Conservation (phyloP, 2,888 invertebrate genomes). For the Apamea crenata region DNA sequence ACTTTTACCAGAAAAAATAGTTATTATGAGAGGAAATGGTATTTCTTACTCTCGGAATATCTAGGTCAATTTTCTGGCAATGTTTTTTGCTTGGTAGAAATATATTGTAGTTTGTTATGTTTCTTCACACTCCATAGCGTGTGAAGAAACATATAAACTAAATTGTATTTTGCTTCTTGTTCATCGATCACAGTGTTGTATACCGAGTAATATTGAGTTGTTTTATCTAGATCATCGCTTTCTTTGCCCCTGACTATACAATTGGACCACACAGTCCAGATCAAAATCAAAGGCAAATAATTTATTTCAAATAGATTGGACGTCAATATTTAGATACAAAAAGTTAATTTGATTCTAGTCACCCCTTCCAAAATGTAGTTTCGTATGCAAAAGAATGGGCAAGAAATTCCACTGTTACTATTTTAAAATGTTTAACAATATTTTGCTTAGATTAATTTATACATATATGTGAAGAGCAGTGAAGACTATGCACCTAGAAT, state of each 20-base stretch:
- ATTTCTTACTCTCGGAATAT: not conserved
- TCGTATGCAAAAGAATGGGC: not conserved
- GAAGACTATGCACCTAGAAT: too few relatives aligned
- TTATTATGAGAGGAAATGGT: not conserved
- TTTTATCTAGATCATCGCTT: not conserved
- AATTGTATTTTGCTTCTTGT: constrained; percentile 12
- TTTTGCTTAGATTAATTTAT: not conserved
- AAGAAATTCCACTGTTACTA: not conserved
- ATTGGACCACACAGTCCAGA: not conserved
- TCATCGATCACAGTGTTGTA: not conserved
- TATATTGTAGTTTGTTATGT: not conserved
- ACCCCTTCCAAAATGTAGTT: not conserved
- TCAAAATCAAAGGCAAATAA: not conserved
- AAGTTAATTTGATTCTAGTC: not conserved
- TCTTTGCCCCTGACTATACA: not conserved
- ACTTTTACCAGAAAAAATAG: not conserved
- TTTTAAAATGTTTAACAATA: not conserved
- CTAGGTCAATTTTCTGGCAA: constrained; percentile 11
- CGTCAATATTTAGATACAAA: not conserved
- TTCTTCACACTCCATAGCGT: not conserved
- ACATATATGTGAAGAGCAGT: too few relatives aligned
- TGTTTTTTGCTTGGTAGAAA: not conserved
- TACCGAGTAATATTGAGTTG: not conserved
- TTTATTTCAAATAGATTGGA: not conserved
- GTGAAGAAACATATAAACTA: not conserved